phyloP scores from a whole-genome alignment of 2,888 invertebrate species.

The Colostygia pectinataria region DNA sequence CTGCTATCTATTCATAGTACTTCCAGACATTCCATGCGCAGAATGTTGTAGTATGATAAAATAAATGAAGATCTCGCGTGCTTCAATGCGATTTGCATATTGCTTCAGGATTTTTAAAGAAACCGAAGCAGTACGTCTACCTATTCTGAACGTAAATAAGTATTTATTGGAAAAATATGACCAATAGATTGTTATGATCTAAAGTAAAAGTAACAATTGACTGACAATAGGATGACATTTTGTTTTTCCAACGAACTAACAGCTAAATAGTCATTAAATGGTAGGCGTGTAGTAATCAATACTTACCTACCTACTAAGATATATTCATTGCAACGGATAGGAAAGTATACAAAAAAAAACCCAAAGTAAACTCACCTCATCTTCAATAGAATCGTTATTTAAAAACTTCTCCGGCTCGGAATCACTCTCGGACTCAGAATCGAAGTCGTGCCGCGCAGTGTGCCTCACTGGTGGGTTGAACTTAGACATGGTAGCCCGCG shows the following conservation, averaged over 20 bases:
- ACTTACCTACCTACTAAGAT: too few relatives aligned
- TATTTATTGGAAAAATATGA: background rate
- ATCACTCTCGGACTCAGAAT: constrained; percentile 70
- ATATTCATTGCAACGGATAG: too few relatives aligned
- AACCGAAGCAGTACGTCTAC: background rate
- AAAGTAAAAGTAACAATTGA: too few relatives aligned
- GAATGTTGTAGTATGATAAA: constrained; percentile 27
- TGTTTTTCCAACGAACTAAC: too few relatives aligned
- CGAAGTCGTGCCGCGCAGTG: constrained; percentile 72
- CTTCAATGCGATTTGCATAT: constrained; percentile 6
- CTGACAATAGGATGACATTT: too few relatives aligned
- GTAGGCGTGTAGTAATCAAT: too few relatives aligned
- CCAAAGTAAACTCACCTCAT: constrained; percentile 50
- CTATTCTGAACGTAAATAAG: background rate
- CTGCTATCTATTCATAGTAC: constrained; percentile 36
- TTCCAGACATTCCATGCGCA: constrained; percentile 30
- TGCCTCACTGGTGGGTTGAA: constrained; percentile 73
- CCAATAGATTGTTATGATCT: too few relatives aligned
- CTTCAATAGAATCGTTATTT: constrained; percentile 56
- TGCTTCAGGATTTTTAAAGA: constrained; percentile 2
- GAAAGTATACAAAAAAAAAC: background rate
- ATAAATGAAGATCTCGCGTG: constrained; percentile 33
- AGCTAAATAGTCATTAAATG: too few relatives aligned
- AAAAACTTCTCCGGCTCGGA: constrained; percentile 64
- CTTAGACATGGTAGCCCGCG: constrained; percentile 67